Evolutionary conservation across 2,797 vertebrate species (phyloP).

Genomic region (Chelonia mydas): DNA sequence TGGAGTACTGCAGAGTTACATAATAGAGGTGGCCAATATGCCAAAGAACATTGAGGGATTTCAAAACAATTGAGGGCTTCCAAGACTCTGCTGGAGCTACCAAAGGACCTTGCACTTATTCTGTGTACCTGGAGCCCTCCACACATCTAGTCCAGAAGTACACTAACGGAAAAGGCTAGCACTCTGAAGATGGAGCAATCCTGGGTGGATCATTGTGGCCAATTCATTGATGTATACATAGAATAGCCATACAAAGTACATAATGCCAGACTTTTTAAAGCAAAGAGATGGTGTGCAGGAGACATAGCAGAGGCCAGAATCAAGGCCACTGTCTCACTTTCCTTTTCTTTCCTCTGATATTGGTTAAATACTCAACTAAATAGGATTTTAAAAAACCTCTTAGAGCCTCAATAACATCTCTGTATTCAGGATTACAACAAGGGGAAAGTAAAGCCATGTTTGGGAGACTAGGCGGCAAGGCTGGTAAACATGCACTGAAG

Average conservation of each 20-base stretch:
- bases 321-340: background rate
- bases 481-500: background rate
- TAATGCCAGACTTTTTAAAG: background rate
- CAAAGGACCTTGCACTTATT: background rate
- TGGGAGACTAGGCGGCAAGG: background rate
- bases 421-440: background rate
- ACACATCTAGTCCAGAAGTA: background rate
- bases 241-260: background rate
- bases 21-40: accelerated
- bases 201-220: background rate
- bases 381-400: background rate
- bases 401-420: background rate
- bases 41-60: background rate
- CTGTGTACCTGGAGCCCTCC: background rate
- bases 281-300: background rate
- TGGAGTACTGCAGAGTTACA: background rate
- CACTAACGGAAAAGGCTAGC: background rate
- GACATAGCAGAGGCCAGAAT: background rate
- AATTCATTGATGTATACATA: background rate
- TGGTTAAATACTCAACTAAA: background rate
- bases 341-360: background rate
- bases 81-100: background rate
- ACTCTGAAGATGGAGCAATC: background rate
- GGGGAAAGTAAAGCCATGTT: background rate
- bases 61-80: background rate